Conservation (phyloP, 37 sponge, comb jelly and placozoan species). For the Bolinopsis microptera region DNA sequence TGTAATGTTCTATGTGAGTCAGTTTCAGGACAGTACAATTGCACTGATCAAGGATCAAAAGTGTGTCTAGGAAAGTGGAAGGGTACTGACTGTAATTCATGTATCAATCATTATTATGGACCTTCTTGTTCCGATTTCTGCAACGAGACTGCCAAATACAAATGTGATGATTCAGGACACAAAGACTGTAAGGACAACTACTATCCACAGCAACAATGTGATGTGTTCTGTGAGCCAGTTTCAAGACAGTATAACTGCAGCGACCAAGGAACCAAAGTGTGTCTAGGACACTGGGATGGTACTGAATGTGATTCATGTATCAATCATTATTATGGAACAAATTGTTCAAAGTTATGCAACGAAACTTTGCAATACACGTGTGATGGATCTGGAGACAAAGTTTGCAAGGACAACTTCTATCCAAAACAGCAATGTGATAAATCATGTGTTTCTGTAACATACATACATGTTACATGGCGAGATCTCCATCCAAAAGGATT, state of each 20-base stretch:
- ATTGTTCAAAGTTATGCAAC: conserved; percentile 1
- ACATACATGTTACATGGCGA: no score
- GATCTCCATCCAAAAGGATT: no score
- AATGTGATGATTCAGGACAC: not conserved
- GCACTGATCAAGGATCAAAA: not conserved
- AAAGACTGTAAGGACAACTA: not conserved
- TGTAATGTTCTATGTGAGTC: not conserved
- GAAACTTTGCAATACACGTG: not conserved
- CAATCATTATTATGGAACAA: not conserved
- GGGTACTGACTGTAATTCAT: not conserved
- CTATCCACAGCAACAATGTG: not conserved
- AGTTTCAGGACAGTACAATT: not conserved
- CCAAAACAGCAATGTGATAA: not conserved
- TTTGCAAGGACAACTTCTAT: not conserved
- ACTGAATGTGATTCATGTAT: not conserved
- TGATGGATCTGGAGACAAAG: not conserved
- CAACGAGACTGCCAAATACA: not conserved
- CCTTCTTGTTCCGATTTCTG: not conserved
- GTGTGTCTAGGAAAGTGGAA: not conserved
- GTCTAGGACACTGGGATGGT: not conserved
- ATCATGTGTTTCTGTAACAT: not conserved
- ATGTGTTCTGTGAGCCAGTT: not conserved
- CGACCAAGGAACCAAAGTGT: not conserved
- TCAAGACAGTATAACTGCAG: not conserved
- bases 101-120: not conserved